Percentiles rank a stretch among this genome's conserved stretches.
These are phyloP conservation scores for Polypedilum pembai DNA, from an alignment of 1,140 invertebrate genomes.

Conservation along the genomic window DNA sequence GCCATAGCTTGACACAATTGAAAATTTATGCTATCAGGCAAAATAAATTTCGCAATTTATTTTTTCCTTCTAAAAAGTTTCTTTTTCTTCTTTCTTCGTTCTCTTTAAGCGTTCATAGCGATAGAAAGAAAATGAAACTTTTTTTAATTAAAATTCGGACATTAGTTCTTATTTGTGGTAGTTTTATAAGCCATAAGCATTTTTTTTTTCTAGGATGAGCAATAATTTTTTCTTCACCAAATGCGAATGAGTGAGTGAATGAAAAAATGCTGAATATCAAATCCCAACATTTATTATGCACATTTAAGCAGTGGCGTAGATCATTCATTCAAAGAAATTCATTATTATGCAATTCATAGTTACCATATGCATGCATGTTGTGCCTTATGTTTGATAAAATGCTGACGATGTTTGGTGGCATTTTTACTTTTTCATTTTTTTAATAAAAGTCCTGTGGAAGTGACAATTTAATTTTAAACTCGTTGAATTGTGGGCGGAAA, in stretches of 20 bases:
- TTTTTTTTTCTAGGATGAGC: constrained; percentile 3
- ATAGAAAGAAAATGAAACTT: neutral
- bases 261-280: neutral
- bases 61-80: neutral
- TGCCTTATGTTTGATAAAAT: no score
- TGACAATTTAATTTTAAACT: no score
- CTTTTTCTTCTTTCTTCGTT: neutral
- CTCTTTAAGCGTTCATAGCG: neutral
- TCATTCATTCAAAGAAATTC: neutral
- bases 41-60: constrained; percentile 1
- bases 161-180: constrained; percentile 7
- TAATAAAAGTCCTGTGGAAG: no score
- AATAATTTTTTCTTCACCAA: neutral
- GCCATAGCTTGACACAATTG: neutral
- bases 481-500: no score
- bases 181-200: constrained; percentile 17
- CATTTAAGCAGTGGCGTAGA: neutral
- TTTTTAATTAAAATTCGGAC: constrained; percentile 19
- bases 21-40: neutral
- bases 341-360: neutral
- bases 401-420: no score
- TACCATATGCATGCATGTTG: no score
- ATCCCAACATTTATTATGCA: constrained; percentile 12
- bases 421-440: no score
- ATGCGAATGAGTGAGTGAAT: neutral